Base-by-base conservation (phyloP, 2,797 vertebrate species). In the Pempheris klunzingeri region DNA sequence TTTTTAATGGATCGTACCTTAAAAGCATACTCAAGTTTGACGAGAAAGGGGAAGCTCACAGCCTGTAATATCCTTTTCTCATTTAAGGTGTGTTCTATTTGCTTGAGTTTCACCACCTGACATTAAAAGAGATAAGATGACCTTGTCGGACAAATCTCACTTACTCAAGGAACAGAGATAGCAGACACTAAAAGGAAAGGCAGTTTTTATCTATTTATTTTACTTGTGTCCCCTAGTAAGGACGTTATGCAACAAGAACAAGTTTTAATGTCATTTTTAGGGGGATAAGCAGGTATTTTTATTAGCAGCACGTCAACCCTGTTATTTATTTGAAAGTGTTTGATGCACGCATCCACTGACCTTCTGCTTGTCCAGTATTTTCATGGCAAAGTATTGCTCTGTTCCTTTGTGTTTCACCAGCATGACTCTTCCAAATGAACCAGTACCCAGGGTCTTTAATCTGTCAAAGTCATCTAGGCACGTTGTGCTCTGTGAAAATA, bases 301-400 rank as follows among this genome's bases (percentile, higher is more conserved):
- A 24, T n/a, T n/a, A n/a, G n/a, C 59, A 32, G 18, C 20, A 26
- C 15, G 39, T 65, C 46, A 69, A 44, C 74, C 55, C 11, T 20
- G 8, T 46, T 71, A 14, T 69, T 43, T 41, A 58, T 46, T 46
- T 63, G n/a, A 34, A 63, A 75, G 52, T 52, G 65, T 43, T 26
- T 44, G n/a, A 63, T 24, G 34, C 26, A 34, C 41, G 57, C 24
- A 22, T 30, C 28, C 60, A 95, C 97, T 70, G 63, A 99, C 98
- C 97, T 99, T 99, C 92, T 99, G 98, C 95, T 99, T 99, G 94
- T 99, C 98, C 95, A 99, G 92, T 93, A 99, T 97, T 94, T 99
- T 99, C 98, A 99, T 99, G 85, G 98, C 98, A 77, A 97, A 99
- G 95, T 97, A 98, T 94, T 99, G 97, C 90, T 99, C 98, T 91